phyloP scores from a whole-genome alignment of 2,797 vertebrate species.

The Intellagama lesueurii region DNA sequence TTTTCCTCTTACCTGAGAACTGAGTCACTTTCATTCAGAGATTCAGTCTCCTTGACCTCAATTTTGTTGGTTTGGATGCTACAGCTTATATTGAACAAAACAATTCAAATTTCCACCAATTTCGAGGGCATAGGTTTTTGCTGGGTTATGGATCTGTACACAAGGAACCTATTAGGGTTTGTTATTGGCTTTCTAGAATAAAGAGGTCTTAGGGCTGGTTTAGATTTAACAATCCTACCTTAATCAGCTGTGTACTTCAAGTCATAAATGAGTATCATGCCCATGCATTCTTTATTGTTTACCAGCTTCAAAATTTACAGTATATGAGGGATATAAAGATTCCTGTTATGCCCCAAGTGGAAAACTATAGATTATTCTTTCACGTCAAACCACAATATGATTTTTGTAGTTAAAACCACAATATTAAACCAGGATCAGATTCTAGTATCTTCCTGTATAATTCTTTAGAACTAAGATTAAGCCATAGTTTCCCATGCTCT shows the following conservation, averaged over 20 bases:
- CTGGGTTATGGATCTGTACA: neutral
- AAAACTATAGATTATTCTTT: neutral
- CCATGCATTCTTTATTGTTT: neutral
- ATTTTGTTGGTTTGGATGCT: too few relatives aligned
- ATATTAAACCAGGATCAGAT: neutral
- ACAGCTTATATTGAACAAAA: too few relatives aligned
- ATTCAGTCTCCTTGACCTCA: too few relatives aligned
- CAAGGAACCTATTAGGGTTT: neutral
- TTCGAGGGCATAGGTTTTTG: neutral
- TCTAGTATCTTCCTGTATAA: neutral
- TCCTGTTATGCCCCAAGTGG: neutral
- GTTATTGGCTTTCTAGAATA: neutral
- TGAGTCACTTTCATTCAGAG: too few relatives aligned
- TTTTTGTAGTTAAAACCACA: neutral
- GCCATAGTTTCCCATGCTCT: neutral
- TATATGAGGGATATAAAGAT: neutral
- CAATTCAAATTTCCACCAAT: too few relatives aligned
- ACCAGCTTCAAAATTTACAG: neutral
- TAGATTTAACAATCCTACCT: too few relatives aligned
- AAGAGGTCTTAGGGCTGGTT: too few relatives aligned
- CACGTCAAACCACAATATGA: neutral
- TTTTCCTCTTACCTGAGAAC: too few relatives aligned
- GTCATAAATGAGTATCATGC: neutral
- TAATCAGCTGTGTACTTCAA: too few relatives aligned
- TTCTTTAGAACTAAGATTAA: neutral